Evolutionary conservation across 2,797 vertebrate genomes (phyloP).

Genomic region (Hirundo rustica): DNA sequence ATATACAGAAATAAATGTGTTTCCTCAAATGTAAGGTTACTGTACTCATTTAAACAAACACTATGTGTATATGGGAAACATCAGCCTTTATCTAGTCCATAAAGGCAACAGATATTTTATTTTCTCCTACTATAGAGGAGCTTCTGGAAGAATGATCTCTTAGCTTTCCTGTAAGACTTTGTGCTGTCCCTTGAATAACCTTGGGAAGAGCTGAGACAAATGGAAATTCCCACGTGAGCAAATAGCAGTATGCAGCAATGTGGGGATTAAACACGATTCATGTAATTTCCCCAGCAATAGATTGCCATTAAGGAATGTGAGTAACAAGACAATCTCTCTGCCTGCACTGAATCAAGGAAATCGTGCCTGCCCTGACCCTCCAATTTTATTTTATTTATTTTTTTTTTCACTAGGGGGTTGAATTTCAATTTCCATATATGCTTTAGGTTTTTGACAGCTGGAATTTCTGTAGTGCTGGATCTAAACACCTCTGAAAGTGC

Average conservation of each 20-base stretch:
- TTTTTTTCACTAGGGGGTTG: neutral
- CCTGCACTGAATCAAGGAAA: neutral
- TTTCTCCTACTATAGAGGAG: neutral
- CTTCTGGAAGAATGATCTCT: constrained; percentile 29
- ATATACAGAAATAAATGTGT: constrained; percentile 45
- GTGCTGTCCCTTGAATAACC: constrained; percentile 40
- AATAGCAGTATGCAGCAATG: neutral
- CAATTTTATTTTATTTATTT: neutral
- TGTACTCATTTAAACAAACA: constrained; percentile 40
- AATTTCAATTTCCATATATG: constrained; percentile 32
- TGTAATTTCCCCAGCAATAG: neutral
- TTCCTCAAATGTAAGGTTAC: constrained; percentile 47
- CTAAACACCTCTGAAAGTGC: neutral
- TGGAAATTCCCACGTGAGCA: constrained; percentile 3
- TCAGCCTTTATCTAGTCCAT: constrained; percentile 10
- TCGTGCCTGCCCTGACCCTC: neutral
- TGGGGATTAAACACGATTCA: constrained; percentile 6
- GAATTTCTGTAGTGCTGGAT: neutral
- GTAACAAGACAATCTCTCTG: neutral
- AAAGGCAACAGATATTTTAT: neutral
- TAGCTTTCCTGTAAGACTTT: neutral
- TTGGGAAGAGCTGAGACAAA: constrained; percentile 2
- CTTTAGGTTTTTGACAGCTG: constrained; percentile 1
- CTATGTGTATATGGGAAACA: neutral
- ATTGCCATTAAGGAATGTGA: constrained; percentile 21